Percentiles rank a stretch among this genome's conserved stretches.
These are phyloP conservation scores for Hyles lineata DNA, from an alignment of 2,888 invertebrate species.

Conservation along the genomic window DNA sequence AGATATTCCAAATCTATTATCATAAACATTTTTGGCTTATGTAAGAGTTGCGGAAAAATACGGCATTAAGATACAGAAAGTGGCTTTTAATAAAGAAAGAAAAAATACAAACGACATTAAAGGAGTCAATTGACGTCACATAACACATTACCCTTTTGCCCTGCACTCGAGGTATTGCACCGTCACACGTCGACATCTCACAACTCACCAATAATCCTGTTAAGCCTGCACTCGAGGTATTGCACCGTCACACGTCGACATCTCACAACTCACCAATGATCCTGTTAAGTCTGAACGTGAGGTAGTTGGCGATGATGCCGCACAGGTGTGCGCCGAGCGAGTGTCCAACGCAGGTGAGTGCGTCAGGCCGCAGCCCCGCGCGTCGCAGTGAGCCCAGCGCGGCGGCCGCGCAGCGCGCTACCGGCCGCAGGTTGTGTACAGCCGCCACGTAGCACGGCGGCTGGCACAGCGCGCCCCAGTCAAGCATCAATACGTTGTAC, in stretches of 20 bases:
- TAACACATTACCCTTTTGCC: no score
- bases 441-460: constrained; percentile 91
- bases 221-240: constrained; percentile 84
- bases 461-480: constrained; percentile 89
- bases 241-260: no score
- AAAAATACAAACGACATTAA: no score
- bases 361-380: constrained; percentile 87
- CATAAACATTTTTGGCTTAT: no score
- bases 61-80: no score
- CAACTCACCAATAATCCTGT: constrained; percentile 87
- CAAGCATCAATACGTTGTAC: constrained; percentile 91
- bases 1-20: no score
- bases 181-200: not conserved
- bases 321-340: constrained; percentile 91
- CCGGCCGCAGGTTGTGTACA: constrained; percentile 89
- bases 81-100: no score
- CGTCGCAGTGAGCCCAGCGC: constrained; percentile 86
- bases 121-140: no score
- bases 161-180: not conserved
- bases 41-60: no score
- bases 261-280: constrained; percentile 86
- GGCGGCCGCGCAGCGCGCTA: constrained; percentile 88
- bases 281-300: constrained; percentile 89
- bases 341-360: constrained; percentile 91
- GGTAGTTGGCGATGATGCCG: constrained; percentile 89